Evolutionary conservation across 2,113 vertebrate species (phyloP).

Genomic region (Engraulis encrasicolus): DNA sequence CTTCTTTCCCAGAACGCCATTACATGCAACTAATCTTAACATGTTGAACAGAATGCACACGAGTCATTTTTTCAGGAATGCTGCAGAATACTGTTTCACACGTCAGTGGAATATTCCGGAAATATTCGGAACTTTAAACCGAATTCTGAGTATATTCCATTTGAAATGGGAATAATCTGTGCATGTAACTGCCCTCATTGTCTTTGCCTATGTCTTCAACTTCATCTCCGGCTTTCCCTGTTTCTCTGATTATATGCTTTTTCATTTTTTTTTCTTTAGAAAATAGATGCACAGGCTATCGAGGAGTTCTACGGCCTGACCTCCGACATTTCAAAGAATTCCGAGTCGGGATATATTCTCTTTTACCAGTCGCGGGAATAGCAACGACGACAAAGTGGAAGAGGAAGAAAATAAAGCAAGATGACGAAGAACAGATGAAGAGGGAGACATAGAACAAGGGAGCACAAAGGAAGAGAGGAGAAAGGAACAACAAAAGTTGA

Average conservation of each 20-base stretch:
- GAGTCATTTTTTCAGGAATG: no score
- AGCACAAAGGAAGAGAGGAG: neutral
- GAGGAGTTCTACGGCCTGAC: slow-evolving; percentile 98
- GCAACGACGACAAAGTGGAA: slow-evolving; percentile 59
- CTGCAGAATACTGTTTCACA: no score
- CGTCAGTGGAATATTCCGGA: no score
- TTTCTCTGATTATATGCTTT: neutral
- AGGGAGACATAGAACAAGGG: neutral
- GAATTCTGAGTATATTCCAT: no score
- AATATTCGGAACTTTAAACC: no score
- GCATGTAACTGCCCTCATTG: no score
- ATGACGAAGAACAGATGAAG: slow-evolving; percentile 24
- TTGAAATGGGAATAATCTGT: no score
- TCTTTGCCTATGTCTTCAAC: neutral
- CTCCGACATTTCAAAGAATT: slow-evolving; percentile 98
- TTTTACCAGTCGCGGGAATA: slow-evolving; percentile 98
- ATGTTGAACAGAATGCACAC: no score
- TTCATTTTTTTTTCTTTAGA: slow-evolving; percentile 71
- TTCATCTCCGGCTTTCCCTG: neutral
- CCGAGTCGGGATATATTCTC: slow-evolving; percentile 98
- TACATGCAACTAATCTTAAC: no score
- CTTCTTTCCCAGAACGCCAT: neutral
- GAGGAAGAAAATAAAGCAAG: slow-evolving; percentile 12
- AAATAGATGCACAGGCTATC: slow-evolving; percentile 98
- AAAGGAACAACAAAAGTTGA: slow-evolving; percentile 8